Conservation (phyloP, 2,113 vertebrate species). For the Tympanuchus pallidicinctus region DNA sequence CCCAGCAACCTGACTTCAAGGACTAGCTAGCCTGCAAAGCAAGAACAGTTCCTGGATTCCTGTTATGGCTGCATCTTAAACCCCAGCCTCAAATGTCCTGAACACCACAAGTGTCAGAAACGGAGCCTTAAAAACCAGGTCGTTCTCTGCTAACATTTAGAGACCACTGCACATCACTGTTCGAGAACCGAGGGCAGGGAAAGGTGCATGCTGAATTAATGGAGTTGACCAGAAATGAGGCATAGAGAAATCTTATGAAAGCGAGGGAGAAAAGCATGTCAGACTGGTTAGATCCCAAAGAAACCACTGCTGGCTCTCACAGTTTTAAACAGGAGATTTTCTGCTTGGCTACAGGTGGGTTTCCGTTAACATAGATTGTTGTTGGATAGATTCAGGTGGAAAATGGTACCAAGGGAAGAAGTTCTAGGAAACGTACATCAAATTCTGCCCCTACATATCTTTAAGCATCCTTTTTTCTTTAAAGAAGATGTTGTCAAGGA, state of each 20-base stretch:
- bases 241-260: not conserved
- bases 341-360: not conserved
- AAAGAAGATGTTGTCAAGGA: constrained; percentile 1
- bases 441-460: not conserved
- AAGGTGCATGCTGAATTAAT: not conserved
- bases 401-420: not conserved
- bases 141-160: not conserved
- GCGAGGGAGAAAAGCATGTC: not conserved
- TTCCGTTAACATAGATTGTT: not conserved
- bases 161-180: not conserved
- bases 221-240: not conserved
- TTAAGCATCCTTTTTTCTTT: not conserved
- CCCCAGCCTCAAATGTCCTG: not conserved
- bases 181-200: not conserved
- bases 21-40: not conserved
- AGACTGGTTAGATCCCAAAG: not conserved
- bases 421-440: not conserved
- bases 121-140: not conserved
- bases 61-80: not conserved
- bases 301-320: fast-evolving
- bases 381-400: not conserved
- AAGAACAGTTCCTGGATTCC: not conserved
- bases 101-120: not conserved
- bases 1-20: not conserved
- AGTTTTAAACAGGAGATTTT: not conserved